phyloP scores from a whole-genome alignment of 2,888 invertebrate genomes.

The Tetramorium bicarinatum region DNA sequence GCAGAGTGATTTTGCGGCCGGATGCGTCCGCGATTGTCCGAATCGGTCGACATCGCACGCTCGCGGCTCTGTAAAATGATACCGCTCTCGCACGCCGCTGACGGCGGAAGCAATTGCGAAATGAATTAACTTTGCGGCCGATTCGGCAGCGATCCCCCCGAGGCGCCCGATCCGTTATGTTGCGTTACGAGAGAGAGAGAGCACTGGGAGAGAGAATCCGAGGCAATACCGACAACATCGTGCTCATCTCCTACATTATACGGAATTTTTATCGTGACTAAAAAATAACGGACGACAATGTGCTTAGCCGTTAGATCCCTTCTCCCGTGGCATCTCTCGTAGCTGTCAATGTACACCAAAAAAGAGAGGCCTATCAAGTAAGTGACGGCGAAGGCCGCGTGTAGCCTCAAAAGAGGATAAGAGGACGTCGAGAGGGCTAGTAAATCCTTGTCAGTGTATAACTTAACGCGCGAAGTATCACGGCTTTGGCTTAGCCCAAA shows the following conservation, averaged over 20 bases:
- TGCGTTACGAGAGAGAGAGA: constrained; percentile 8
- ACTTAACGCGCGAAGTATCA: constrained; percentile 41
- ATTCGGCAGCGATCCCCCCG: constrained; percentile 47
- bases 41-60: constrained; percentile 16
- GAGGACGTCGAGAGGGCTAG: constrained; percentile 36
- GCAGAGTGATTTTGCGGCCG: not conserved
- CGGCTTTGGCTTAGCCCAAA: not conserved
- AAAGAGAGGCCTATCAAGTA: constrained; percentile 10
- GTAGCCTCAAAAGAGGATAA: constrained; percentile 23
- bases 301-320: constrained; percentile 27
- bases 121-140: constrained; percentile 58
- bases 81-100: constrained; percentile 32
- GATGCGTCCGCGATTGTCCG: not conserved
- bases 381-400: constrained; percentile 12
- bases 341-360: not conserved
- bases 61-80: constrained; percentile 25
- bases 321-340: not conserved
- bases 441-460: constrained; percentile 48
- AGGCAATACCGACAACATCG: not conserved
- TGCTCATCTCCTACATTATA: constrained; percentile 8
- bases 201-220: constrained; percentile 40
- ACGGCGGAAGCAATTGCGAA: constrained; percentile 42
- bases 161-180: constrained; percentile 56
- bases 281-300: constrained; percentile 26
- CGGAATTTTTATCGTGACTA: not conserved